Conservation (phyloP, 2,888 invertebrate genomes). For the Drosophila anomalata region DNA sequence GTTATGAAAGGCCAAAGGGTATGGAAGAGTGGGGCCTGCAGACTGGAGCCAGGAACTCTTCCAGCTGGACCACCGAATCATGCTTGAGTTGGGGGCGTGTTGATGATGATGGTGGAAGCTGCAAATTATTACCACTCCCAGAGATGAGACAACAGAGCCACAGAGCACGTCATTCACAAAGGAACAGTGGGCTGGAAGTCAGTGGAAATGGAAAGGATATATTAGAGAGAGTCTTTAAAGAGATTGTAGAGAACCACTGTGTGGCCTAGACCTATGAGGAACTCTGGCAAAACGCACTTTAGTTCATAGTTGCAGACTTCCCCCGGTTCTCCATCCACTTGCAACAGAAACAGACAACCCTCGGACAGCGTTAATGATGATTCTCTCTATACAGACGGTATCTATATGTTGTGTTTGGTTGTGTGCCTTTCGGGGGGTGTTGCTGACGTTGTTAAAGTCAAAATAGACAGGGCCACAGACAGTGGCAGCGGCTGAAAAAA, state of each 20-base stretch:
- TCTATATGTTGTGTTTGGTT: constrained; percentile 19
- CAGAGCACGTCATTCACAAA: constrained; percentile 3
- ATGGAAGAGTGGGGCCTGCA: not conserved
- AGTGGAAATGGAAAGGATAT: not conserved
- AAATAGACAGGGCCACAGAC: constrained; percentile 60
- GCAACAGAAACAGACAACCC: constrained; percentile 58
- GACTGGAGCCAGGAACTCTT: constrained; percentile 19
- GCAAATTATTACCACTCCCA: constrained; percentile 66
- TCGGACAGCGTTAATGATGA: constrained; percentile 75
- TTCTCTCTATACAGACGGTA: constrained; percentile 22
- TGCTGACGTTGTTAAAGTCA: constrained; percentile 78
- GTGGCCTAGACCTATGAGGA: not conserved
- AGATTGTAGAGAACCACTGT: constrained; percentile 6
- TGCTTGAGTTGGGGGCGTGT: constrained; percentile 62
- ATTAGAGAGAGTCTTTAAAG: not conserved
- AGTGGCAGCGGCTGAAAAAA: constrained; percentile 12
- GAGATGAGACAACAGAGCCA: constrained; percentile 19
- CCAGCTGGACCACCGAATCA: constrained; percentile 34
- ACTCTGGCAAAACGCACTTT: constrained; percentile 5
- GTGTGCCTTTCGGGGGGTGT: constrained; percentile 65
- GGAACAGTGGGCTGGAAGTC: constrained; percentile 19
- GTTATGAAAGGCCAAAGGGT: constrained; percentile 30
- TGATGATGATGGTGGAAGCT: constrained; percentile 72
- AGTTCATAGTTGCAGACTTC: constrained; percentile 12
- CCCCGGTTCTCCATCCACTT: constrained; percentile 16